These are phyloP conservation scores for Gymnothorax javanicus DNA, from an alignment of 2,797 vertebrate species.

Conservation along the genomic window DNA sequence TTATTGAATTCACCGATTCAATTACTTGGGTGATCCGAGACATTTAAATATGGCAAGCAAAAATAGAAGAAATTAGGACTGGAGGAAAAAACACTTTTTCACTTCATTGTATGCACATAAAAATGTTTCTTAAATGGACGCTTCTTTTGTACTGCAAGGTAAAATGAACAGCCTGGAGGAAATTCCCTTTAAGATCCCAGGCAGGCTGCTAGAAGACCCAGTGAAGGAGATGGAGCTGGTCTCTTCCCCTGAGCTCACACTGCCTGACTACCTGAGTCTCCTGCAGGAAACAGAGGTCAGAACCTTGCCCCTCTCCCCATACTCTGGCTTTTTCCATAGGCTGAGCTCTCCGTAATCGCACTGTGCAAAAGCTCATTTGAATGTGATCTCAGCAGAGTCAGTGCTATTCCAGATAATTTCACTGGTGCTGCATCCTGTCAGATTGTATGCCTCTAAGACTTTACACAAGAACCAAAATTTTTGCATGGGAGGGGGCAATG, in stretches of 20 bases:
- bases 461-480: background rate
- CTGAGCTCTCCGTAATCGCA: background rate
- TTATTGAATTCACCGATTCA: too few species aligned
- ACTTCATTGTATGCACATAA: background rate
- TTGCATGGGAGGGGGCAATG: background rate
- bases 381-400: background rate
- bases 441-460: background rate
- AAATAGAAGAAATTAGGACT: too few species aligned
- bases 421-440: background rate
- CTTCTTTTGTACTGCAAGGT: background rate
- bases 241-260: conserved; percentile 60
- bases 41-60: too few species aligned
- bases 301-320: background rate
- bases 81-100: too few species aligned
- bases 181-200: conserved; percentile 78
- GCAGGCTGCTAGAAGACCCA: conserved; percentile 59
- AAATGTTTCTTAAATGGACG: background rate
- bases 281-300: conserved; percentile 77
- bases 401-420: background rate
- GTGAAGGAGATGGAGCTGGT: conserved; percentile 44
- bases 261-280: conserved; percentile 72
- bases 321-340: background rate
- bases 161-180: conserved; percentile 83
- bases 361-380: background rate
- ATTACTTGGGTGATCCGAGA: too few species aligned